Evolutionary conservation across 1,140 invertebrate species (phyloP), one percentile per base, ranked within the genome.

Genomic region (Protaetia brevitarsis): DNA sequence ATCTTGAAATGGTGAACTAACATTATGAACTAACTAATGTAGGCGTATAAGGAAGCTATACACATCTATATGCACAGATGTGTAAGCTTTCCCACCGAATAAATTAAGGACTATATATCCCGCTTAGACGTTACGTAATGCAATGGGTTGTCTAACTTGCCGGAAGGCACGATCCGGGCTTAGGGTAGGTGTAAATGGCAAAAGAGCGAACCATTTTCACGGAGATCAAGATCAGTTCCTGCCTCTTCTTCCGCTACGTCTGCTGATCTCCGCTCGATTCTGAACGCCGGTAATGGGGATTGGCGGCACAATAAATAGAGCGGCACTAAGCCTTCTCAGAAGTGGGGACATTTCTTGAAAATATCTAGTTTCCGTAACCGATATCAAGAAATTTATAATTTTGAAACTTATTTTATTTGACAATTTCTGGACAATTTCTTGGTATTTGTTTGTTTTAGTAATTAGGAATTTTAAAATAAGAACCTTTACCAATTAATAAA

Each of bases 251-350:
- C 37, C 13, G n/a, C 8, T 4, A 11, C 37, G 73, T 71, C 68
- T 71, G 69, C 69, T 70, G 71, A 72, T 72, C 71, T 68, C 65
- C 59, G 37, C 37, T 16, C 41, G 57, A 64, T 63, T 68, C 68
- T 66, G 69, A 68, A 71, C 69, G 70, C 67, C 72, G 70, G 72
- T 77, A 77, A 77, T 77, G 76, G 76, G 76, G 76, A 77, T 77
- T 77, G 76, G 76, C 74, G 76, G 74, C 73, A 74, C 71, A 73
- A 73, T 73, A 77, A 77, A 77, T 77, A 77, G 76, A 76, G 72
- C 76, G 76, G 74, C 76, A 77, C 76, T 76, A 73, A 77, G 74
- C 74, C 75, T 74, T 74, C 66, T 70, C 68, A 68, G 3, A 41
- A 13, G 5, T 11, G 37, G 2, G 5, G n/a, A 13, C 37, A 3